phyloP scores from a whole-genome alignment of 2,888 invertebrate genomes.

The Phytoseiulus persimilis region DNA sequence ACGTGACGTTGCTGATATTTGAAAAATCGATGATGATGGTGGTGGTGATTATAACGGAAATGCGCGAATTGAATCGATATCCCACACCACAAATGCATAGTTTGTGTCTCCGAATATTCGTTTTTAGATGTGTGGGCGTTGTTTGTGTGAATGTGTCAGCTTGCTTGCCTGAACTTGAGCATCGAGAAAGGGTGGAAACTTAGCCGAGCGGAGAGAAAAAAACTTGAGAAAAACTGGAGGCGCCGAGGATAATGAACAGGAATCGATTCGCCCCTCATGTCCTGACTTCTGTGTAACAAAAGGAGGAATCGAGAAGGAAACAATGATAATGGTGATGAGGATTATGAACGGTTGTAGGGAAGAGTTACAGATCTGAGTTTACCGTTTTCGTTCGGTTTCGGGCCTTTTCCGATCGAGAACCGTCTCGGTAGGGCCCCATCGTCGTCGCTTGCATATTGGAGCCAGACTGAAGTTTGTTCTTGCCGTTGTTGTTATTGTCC shows the following conservation, averaged over 20 bases:
- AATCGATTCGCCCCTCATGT: neutral
- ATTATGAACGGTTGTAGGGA: neutral
- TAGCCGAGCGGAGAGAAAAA: neutral
- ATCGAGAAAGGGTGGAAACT: neutral
- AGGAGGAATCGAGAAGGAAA: neutral
- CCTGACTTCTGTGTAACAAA: neutral
- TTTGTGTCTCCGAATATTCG: neutral
- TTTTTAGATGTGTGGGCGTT: neutral
- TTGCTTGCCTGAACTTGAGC: neutral
- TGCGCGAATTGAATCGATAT: neutral
- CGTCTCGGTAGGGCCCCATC: neutral
- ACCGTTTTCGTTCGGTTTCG: neutral
- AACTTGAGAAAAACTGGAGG: neutral
- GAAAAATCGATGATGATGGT: neutral
- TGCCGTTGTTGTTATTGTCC: neutral
- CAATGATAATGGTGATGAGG: neutral
- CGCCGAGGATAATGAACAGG: neutral
- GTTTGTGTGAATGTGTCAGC: neutral
- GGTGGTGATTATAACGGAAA: neutral
- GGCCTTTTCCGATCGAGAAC: neutral
- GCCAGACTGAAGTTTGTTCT: neutral
- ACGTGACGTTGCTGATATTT: neutral
- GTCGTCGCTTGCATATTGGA: neutral
- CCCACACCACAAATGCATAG: neutral
- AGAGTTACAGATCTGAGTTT: neutral